Evolutionary conservation across 2,888 invertebrate species (phyloP), one percentile per base, ranked within the genome.

Genomic region (Tetramorium bicarinatum): DNA sequence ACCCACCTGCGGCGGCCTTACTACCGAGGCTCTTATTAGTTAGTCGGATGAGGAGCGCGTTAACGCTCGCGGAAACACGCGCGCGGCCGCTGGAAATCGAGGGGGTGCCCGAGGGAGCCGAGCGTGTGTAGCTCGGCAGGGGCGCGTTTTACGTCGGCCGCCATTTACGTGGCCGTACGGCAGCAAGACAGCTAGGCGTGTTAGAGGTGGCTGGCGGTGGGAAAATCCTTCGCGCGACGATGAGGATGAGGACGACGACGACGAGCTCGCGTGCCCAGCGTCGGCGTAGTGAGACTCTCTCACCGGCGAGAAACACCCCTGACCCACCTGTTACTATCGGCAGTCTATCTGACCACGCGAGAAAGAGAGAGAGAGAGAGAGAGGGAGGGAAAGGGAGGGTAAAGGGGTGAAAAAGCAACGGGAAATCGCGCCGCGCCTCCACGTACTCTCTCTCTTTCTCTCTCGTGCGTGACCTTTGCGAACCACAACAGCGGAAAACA

Each of bases 301-400:
- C 67, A 61, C 49, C 80, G 81, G 52, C 52, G 71, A 34, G 29
- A 61, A 69, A 69, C 69, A 83, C 54, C 61, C 64, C 82, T 79
- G 83, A 83, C 67, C 83, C 83, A 83, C 83, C 83, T 83, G 83
- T 83, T 83, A 83, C 69, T 71, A 82, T 52, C 71, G 86, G 74
- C 75, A 44, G 71, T 66, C 56, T 59, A 66, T 62, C 72, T 71
- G 49, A 64, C 81, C 61, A 80, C 29, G 47, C 62, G 80, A 83
- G 52, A 80, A n/a, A 47, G 21, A 76, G 18, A 59, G 34, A 72
- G 29, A 71, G 59, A 62, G 29, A 38, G 18, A n/a, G 25, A 25
- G 25, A 25, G 25, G 1, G 25, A 25, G 25, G 25, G 25, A 1
- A 1, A 1, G 6, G 9, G 44, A 25, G 2, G 4, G n/a, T 21